A percentile compares a stretch with the other conserved stretches of the same genome.
phyloP scores from a whole-genome alignment of 2,113 vertebrate genomes.

The Poeciliopsis occidentalis region DNA sequence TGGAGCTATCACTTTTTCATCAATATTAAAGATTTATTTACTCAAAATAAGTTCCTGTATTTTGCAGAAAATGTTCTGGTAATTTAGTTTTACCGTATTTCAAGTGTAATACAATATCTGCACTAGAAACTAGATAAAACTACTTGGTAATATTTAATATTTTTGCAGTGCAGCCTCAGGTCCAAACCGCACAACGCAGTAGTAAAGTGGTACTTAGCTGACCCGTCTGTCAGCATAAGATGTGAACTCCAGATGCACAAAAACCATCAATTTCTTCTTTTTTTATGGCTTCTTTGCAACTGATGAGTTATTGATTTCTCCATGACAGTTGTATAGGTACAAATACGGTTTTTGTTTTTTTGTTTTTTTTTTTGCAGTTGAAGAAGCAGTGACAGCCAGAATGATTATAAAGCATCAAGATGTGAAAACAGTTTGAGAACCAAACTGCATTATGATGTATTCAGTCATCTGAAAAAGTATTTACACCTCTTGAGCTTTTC shows the following conservation, averaged over 20 bases:
- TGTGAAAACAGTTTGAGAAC: slow-evolving; percentile 25
- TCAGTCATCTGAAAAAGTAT: neutral
- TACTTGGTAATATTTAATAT: too few species aligned
- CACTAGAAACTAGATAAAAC: too few species aligned
- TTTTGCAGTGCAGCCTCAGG: slow-evolving; percentile 5
- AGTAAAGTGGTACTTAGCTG: slow-evolving; percentile 52
- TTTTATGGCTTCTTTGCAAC: slow-evolving; percentile 27
- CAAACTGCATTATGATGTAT: slow-evolving; percentile 10
- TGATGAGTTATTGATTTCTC: slow-evolving; percentile 52
- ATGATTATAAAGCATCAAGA: slow-evolving; percentile 22
- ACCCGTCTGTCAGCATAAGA: slow-evolving; percentile 39
- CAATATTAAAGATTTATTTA: too few species aligned
- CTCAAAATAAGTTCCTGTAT: too few species aligned
- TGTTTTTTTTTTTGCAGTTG: slow-evolving; percentile 14
- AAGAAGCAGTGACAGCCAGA: slow-evolving; percentile 26
- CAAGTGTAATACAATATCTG: too few species aligned
- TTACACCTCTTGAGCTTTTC: neutral
- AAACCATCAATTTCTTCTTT: slow-evolving; percentile 9
- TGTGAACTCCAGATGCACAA: slow-evolving; percentile 41
- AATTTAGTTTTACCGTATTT: too few species aligned
- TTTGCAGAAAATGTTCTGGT: too few species aligned
- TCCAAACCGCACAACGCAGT: slow-evolving; percentile 53
- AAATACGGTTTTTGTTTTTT: slow-evolving; percentile 28
- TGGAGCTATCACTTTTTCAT: too few species aligned
- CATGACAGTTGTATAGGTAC: slow-evolving; percentile 46